These are phyloP conservation scores for Marisa cornuarietis DNA, from an alignment of 1,140 invertebrate species.

Conservation along the genomic window DNA sequence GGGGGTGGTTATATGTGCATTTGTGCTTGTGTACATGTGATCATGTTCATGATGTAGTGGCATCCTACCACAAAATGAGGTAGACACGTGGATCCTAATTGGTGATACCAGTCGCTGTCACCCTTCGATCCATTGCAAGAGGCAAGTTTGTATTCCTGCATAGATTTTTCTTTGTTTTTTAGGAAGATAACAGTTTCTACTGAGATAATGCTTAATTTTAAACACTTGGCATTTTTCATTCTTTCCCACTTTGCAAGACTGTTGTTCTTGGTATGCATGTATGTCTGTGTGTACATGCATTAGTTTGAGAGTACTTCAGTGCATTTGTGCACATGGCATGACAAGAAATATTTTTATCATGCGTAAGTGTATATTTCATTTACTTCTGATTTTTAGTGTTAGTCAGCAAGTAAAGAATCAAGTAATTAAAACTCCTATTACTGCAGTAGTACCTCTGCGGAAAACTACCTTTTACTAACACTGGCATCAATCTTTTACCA, in stretches of 20 bases:
- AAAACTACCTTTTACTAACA: too few relatives aligned
- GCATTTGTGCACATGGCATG: not conserved
- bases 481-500: conserved; percentile 15
- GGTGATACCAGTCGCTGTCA: conserved; percentile 58
- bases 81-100: conserved; percentile 55
- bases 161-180: not conserved
- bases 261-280: not conserved
- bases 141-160: conserved; percentile 31
- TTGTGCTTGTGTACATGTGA: not conserved
- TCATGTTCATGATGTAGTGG: conserved; percentile 29
- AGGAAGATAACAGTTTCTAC: not conserved
- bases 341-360: not conserved
- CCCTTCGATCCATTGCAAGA: conserved; percentile 59
- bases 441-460: too few relatives aligned
- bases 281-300: not conserved
- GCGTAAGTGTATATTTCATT: too few relatives aligned
- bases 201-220: not conserved
- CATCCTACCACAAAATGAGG: conserved; percentile 36
- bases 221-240: too few relatives aligned
- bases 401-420: too few relatives aligned
- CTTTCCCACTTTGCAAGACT: too few relatives aligned
- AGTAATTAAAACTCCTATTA: too few relatives aligned
- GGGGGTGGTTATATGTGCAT: not conserved
- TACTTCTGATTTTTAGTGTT: too few relatives aligned
- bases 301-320: not conserved